Evolutionary conservation across 2,888 invertebrate genomes (phyloP), one percentile per base, ranked within the genome.

Genomic region (Allolobophora icterica): DNA sequence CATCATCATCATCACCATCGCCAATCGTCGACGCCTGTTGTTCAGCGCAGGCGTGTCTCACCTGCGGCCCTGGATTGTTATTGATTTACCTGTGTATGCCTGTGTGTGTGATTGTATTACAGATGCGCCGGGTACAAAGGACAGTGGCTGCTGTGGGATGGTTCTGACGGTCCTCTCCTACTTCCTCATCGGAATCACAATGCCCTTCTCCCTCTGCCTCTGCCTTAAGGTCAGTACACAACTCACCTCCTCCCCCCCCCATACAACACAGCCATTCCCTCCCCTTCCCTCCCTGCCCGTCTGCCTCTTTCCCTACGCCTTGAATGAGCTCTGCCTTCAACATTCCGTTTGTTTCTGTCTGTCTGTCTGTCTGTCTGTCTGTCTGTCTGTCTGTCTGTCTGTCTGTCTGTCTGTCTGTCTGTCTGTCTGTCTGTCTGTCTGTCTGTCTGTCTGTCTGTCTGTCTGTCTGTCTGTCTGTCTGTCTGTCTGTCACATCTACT

Each of bases 161-260:
- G 89, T 92, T 40, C 91, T 92, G 34, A 91, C 90, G 34, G 90
- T 90, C 24, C 40, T 92, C 90, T 92, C 92, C 58, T 92, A 91
- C 91, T 45, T 92, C 84, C 84, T 92, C 84, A 91, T 92, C 89
- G 84, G 91, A 84, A 34, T 91, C 91, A 92, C 92, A n/a, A 83
- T 92, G 21, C 92, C 92, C 40, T 58, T 92, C 71, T 92, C 92
- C 33, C 90, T 92, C 89, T 92, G 92, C 89, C 92, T 92, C 52
- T 92, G 92, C 89, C 91, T 92, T 87, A 92, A 92, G 92, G 92
- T 92, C 42, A 42, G 91, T 58, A 38, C 24, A 71, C 52, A 34
- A 17, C 45, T 45, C 24, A 52, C 21, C 21, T 2, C 52, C 24
- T 89, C 15, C 3, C 52, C 1, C 24, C 52, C 21, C 52, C 24